Base-by-base conservation (phyloP, 2,113 vertebrate species). In the Limnothrissa miodon region DNA sequence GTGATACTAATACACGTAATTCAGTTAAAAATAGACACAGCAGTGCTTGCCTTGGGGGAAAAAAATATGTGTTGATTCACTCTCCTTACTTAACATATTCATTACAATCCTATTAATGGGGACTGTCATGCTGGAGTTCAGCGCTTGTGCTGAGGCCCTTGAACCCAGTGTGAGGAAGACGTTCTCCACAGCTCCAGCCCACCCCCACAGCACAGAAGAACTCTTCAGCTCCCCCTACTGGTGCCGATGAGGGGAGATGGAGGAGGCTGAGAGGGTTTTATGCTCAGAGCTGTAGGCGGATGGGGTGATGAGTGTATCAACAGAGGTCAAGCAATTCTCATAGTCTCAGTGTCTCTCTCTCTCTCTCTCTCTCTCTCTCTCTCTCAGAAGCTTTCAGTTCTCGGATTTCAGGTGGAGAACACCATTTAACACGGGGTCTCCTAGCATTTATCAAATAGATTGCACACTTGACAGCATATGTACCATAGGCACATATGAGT, bases 31-130 rank as follows among this genome's bases (percentile, higher is more conserved):
- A 66, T 66, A 29, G 59, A 66, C 29, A 33, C 59, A 29, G 59
- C 25, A n/a, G 7, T 66, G 59, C 29, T 5, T 25, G 85, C 83
- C 62, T 42, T 15, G 83, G 29, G 83, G 84, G 84, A 83, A 83
- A 80, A 80, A 79, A 78, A 17, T 42, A 66, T 83, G 21, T 84
- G 80, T 87, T 88, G 87, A 92, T 89, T 86, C 81, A 70, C 89
- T 89, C 81, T 81, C 70, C 85, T 89, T 89, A 89, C 91, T 86
- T 87, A 89, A 53, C 83, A 86, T 86, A 89, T 89, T 88, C 81
- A 90, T 87, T 80, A 3, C 13, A 83, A 84, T 82, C 85, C 23
- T 78, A 25, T 88, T 91, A 84, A 88, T 87, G 80, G 86, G 87
- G 62, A 84, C 85, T 83, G 84, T 86, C 85, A 84, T 86, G 62